Base-by-base conservation (phyloP, 2,797 vertebrate species). In the Sitta carolinensis region DNA sequence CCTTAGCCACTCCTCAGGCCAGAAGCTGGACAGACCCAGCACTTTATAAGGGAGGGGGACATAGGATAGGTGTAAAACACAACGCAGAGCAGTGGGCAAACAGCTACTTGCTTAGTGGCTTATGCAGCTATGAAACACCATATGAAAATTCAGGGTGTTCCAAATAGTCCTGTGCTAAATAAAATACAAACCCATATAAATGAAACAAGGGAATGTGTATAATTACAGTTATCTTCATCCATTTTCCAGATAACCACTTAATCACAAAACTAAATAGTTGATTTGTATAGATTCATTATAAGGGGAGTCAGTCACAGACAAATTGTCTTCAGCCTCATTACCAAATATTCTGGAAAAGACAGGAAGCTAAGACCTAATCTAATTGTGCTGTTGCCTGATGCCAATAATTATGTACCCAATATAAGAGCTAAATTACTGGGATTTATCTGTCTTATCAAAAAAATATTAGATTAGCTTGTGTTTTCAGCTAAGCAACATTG, bases 381-480 rank as follows among this genome's bases (percentile, higher is more conserved):
- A 93, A 93, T 97, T 97, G 91, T 83, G 84, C 87, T 97, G 73
- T 64, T 87, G 51, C 38, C 78, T 96, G 83, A 97, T 96, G 95
- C 89, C 82, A 97, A 76, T 96, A 96, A 97, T 95, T 96, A 90
- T 12, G 19, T 89, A 57, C 82, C 89, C 87, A 93, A 93, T 88
- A 96, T 66, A 92, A 94, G 94, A 90, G 66, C 73, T 95, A 95
- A 97, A 97, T 97, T 95, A 95, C 92, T 93, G 61, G 84, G 91
- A 90, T 95, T 97, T 93, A 88, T 97, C 79, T 89, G 38, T 79
- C 11, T 87, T 83, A 87, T 79, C 73, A 75, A 86, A 96, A 81
- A 96, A 73, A 96, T 48, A 97, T 96, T 96, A 95, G 69, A 97
- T 96, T 92, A 94, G 40, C 17, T 89, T 87, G 36, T 76, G 38